Evolutionary conservation across 1,140 invertebrate genomes (phyloP).

Genomic region (Drosophila nasuta): DNA sequence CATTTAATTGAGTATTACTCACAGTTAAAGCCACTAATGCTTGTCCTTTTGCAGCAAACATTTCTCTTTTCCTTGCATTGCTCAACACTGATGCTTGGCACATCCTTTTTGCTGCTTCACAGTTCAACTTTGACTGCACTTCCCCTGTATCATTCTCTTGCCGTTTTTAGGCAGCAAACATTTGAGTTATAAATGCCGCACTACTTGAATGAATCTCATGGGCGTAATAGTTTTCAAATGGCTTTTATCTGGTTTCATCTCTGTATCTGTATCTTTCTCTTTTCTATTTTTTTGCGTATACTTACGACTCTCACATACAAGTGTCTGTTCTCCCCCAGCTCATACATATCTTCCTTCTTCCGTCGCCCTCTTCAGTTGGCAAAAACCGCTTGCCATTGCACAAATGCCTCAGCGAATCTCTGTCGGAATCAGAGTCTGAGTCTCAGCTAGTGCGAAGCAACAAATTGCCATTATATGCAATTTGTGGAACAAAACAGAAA

Average conservation of each 20-base stretch:
- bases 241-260: constrained; percentile 60
- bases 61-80: constrained; percentile 19
- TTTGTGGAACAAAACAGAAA: constrained; percentile 49
- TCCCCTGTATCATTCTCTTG: neutral
- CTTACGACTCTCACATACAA: constrained; percentile 56
- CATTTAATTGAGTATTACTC: constrained; percentile 1
- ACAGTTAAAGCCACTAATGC: constrained; percentile 1
- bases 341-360: neutral
- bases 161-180: constrained; percentile 50
- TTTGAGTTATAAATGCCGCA: constrained; percentile 81
- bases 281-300: constrained; percentile 23
- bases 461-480: constrained; percentile 70
- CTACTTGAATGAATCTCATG: constrained; percentile 80
- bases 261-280: constrained; percentile 5
- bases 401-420: constrained; percentile 48
- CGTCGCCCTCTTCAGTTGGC: constrained; percentile 1
- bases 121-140: constrained; percentile 28
- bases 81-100: constrained; percentile 55
- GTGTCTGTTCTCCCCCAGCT: constrained; percentile 19
- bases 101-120: constrained; percentile 25
- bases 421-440: neutral
- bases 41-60: neutral
- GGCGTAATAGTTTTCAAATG: constrained; percentile 82
- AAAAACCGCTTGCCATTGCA: constrained; percentile 57
- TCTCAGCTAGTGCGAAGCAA: constrained; percentile 16